A percentile compares a stretch with the other conserved stretches of the same genome.
These are phyloP conservation scores for Echiichthys vipera DNA, from an alignment of 2,797 vertebrate genomes.

Conservation along the genomic window DNA sequence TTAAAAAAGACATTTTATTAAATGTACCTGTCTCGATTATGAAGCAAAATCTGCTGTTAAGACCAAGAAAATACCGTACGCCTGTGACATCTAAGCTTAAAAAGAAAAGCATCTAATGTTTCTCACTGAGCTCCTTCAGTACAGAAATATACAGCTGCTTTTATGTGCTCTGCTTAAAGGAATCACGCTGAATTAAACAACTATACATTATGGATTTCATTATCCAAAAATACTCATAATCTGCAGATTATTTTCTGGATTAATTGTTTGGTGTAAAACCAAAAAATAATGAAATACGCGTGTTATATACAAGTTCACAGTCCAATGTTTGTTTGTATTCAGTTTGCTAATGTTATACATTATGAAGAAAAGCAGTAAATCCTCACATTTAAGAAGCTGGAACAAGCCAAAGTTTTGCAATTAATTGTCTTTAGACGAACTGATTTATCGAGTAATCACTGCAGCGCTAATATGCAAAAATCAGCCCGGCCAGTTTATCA, in stretches of 20 bases:
- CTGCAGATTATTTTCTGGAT: background rate
- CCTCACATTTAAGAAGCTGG: background rate
- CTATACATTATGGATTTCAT: background rate
- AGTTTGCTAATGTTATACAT: background rate
- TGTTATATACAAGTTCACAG: background rate
- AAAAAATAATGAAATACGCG: background rate
- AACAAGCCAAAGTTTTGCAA: background rate
- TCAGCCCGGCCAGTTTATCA: background rate
- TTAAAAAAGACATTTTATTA: background rate
- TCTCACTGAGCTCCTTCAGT: background rate
- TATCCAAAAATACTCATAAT: background rate
- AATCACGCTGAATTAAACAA: background rate
- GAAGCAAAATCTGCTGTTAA: background rate
- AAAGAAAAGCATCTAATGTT: background rate
- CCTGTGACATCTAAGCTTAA: too few species aligned
- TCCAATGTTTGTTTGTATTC: background rate
- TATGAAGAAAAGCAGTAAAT: background rate
- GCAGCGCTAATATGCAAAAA: background rate
- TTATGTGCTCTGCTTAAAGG: conserved; percentile 3
- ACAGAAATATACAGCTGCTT: background rate
- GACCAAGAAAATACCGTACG: background rate
- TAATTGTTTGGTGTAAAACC: background rate
- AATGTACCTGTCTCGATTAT: background rate
- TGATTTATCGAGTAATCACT: accelerated
- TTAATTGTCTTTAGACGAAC: background rate